Conservation (phyloP, 1,140 invertebrate genomes). For the Drosophila carrolli region DNA sequence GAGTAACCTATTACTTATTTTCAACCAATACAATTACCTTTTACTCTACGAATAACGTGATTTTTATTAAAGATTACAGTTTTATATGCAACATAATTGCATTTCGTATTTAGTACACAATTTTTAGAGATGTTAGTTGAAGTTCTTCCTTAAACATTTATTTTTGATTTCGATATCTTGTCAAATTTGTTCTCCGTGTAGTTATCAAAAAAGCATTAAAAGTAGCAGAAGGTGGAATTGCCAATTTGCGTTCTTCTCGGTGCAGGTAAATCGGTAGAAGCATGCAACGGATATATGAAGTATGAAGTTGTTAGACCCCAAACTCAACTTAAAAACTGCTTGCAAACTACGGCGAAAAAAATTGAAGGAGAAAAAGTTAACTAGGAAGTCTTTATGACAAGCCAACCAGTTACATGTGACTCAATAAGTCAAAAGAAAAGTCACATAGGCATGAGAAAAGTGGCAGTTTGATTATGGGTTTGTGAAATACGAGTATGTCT, state of each 20-base stretch:
- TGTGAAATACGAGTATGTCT: slow-evolving; percentile 23
- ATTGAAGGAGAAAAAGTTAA: slow-evolving; percentile 36
- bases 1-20: too few species aligned
- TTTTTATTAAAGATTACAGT: too few species aligned
- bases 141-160: too few species aligned
- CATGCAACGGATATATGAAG: slow-evolving; percentile 22
- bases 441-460: slow-evolving; percentile 13
- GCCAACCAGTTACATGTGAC: slow-evolving; percentile 50
- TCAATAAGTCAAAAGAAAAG: slow-evolving; percentile 49
- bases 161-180: too few species aligned
- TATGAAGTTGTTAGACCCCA: slow-evolving; percentile 30
- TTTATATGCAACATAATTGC: too few species aligned
- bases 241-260: slow-evolving; percentile 62
- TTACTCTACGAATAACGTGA: too few species aligned
- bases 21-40: too few species aligned
- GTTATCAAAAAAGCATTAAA: slow-evolving; percentile 74
- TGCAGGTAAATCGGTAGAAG: slow-evolving; percentile 18
- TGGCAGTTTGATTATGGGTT: slow-evolving; percentile 24
- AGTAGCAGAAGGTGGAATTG: slow-evolving; percentile 74
- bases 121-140: too few species aligned
- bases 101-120: too few species aligned
- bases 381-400: slow-evolving; percentile 46
- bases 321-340: slow-evolving; percentile 39
- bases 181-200: slow-evolving; percentile 13
- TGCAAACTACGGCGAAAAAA: slow-evolving; percentile 30